phyloP scores from a whole-genome alignment of 2,113 vertebrate genomes.

The Callaeas wilsoni region DNA sequence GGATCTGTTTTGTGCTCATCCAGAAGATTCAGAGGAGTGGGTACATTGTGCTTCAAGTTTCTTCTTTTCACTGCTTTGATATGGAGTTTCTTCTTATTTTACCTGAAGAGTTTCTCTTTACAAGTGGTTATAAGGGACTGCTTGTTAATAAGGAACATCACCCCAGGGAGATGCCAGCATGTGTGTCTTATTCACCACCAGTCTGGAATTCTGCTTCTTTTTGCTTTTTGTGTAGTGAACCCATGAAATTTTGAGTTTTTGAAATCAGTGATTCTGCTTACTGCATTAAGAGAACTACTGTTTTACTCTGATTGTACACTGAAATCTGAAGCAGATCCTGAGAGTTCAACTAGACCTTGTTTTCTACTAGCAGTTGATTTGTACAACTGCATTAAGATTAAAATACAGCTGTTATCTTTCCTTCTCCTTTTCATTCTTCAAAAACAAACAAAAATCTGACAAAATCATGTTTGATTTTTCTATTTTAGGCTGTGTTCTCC shows the following conservation, averaged over 20 bases:
- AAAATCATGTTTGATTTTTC: background rate
- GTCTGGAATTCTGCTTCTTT: background rate
- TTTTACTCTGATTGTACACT: background rate
- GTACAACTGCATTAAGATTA: background rate
- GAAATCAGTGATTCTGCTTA: background rate
- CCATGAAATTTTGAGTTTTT: background rate
- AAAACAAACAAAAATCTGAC: background rate
- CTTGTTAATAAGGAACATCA: background rate
- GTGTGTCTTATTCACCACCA: background rate
- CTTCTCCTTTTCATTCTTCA: background rate
- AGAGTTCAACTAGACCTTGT: background rate
- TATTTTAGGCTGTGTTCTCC: accelerated
- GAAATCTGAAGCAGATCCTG: background rate
- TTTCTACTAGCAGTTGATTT: background rate
- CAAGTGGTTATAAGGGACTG: background rate
- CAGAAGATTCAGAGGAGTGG: background rate
- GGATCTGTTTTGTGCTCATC: background rate
- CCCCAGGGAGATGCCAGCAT: background rate
- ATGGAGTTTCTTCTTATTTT: background rate
- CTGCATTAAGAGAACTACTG: background rate
- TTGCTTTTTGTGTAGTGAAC: background rate
- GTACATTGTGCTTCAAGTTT: background rate
- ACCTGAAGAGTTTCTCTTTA: background rate
- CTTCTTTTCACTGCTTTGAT: background rate
- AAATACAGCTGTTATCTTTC: background rate